Evolutionary conservation across 64 coral and sea anemone species (phyloP), one percentile per base, ranked within the genome.

Genomic region (Montipora sp.): DNA sequence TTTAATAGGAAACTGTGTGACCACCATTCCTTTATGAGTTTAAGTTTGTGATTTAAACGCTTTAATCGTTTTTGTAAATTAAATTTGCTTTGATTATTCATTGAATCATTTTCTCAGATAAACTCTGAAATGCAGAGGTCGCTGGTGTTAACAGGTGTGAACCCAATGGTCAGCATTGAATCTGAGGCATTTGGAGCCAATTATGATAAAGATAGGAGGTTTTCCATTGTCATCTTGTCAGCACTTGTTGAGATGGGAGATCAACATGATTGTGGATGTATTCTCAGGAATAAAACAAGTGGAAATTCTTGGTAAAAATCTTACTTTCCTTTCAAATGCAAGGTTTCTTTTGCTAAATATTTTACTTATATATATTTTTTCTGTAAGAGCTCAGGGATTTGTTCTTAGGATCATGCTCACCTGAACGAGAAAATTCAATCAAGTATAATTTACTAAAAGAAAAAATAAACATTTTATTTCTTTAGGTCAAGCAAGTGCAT

Each of bases 181-280:
- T 70, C 66, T 1, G 78, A 80, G 44, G n/a, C 47, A 20, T 45
- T 93, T 66, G 23, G 65, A 15, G 10, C 21, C 16, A 87, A 79
- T 47, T 18, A 83, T 48, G 77, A 80, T 59, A 67, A 75, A 36
- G 46, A 58, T 0, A 59, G 60, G 20, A 53, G 76, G 21, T 80
- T 79, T 80, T 67, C 66, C 5, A 12, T 79, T 5, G 15, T 80
- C 2, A 57, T 93, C 4, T 70, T 75, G 12, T 53, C 91, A 58
- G 58, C 14, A 69, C 73, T 93, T 10, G 60, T 88, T 19, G 91
- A 93, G 46, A 48, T 93, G 83, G 91, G 91, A 16, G 50, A 80
- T 46, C 75, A 93, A 15, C 11, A 77, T 6, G 23, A 51, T 8
- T 93, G 91, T 73, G 71, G 73, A 53, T 93, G 91, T 80, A 43